Evolutionary conservation across 1,140 invertebrate species (phyloP), one percentile per base, ranked within the genome.

Genomic region (Heterodera schachtii): DNA sequence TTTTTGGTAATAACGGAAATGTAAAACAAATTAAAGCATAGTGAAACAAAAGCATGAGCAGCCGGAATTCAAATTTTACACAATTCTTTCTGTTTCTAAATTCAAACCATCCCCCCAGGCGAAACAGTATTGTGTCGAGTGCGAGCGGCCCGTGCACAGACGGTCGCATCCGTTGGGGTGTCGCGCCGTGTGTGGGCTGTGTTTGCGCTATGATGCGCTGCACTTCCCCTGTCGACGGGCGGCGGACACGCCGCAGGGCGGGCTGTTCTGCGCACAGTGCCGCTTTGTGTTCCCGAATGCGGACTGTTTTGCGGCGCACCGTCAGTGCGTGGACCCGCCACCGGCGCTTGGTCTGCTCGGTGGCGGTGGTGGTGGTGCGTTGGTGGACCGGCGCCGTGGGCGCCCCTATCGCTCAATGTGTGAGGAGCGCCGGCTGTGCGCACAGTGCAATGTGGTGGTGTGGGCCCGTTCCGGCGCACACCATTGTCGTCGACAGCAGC

Each of bases 241-340:
- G 1, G 57, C 57, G 4, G 57, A 19, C 19, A 19, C 4, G 13
- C 11, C 11, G 11, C 11, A 13, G 11, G 57, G 11, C 16, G 57
- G 4, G 13, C 16, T 60, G 11, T 19, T 13, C 57, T 60, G 57
- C 0, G 57, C 11, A 4, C 57, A 60, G 16, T 60, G 57, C 16
- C 57, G 16, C 16, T 60, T 60, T 60, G 57, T 60, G 11, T 60
- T 60, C 57, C 69, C 69, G 6, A 71, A 71, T 19, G 44, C 44
- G 69, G 69, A 71, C 69, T 71, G 69, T 19, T 71, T 41, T 9
- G 69, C 31, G 69, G 69, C 69, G 21, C 69, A 71, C 19, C 69
- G 69, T 11, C 69, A 19, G 7, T n/a, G 21, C 21, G 69, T 71
- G 69, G 31, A 41, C 16, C 69, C 44, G 41, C 3, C 21, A 11